Percentiles rank a stretch among this genome's conserved stretches.
Evolutionary conservation across 2,113 vertebrate genomes (phyloP).

Genomic region (Pachypanchax playfairii): DNA sequence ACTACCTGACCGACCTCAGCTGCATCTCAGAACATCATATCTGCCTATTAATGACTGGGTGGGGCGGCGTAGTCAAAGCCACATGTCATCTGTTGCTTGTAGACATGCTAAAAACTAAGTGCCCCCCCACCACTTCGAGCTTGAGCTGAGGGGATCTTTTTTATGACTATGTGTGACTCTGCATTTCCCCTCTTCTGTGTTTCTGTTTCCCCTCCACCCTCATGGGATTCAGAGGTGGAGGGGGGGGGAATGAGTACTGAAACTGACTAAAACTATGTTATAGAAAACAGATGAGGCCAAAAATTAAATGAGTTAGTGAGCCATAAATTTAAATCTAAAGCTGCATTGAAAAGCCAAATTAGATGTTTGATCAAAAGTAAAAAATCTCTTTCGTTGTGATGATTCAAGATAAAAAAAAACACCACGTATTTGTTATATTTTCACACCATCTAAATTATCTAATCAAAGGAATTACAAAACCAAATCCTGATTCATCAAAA

Average conservation of each 20-base stretch:
- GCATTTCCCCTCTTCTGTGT: conserved; percentile 38
- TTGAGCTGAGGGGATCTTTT: conserved; percentile 24
- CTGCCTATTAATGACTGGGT: background rate
- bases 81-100: background rate
- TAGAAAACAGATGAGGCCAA: conserved; percentile 13
- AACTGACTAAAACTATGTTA: conserved; percentile 9
- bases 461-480: background rate
- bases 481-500: background rate
- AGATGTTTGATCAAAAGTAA: background rate
- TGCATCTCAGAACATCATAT: background rate
- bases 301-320: background rate
- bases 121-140: conserved; percentile 1
- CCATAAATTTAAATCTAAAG: background rate
- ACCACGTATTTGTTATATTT: background rate
- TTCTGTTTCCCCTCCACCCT: conserved; percentile 53
- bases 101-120: background rate
- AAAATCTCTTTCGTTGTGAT: too few species aligned
- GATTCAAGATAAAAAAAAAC: background rate
- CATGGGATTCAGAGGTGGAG: conserved; percentile 52
- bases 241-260: conserved; percentile 20
- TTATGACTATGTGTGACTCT: conserved; percentile 61
- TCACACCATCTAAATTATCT: background rate
- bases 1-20: conserved; percentile 52
- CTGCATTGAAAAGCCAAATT: background rate
- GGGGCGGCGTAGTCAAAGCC: background rate